Percentiles rank a stretch among this genome's conserved stretches.
Conservation (phyloP, 2,797 vertebrate species). For the Poecilia gillii region DNA sequence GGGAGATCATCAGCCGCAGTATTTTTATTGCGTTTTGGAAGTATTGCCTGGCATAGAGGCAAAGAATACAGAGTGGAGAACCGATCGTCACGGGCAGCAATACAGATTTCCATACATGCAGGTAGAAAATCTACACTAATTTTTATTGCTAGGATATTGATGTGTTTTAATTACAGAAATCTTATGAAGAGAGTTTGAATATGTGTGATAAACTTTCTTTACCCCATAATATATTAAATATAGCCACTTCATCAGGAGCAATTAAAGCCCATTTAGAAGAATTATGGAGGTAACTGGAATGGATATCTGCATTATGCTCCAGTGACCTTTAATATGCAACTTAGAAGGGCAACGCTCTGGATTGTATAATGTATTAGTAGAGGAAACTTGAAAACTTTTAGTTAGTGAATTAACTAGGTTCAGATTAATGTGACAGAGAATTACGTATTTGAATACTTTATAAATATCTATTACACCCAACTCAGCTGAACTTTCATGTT, state of each 20-base stretch:
- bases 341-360: not conserved
- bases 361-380: not conserved
- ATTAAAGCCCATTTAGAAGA: not conserved
- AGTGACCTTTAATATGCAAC: not conserved
- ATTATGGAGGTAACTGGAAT: not conserved
- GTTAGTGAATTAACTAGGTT: not conserved
- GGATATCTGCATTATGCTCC: not conserved
- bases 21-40: slow-evolving; percentile 64
- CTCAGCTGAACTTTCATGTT: not conserved
- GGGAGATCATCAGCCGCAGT: slow-evolving; percentile 49
- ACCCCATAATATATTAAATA: not conserved
- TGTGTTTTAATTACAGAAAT: not conserved
- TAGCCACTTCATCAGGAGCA: not conserved
- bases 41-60: slow-evolving; percentile 25
- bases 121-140: not conserved
- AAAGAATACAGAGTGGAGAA: slow-evolving; percentile 18
- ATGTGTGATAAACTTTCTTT: not conserved
- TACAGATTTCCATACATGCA: not conserved
- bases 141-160: not conserved
- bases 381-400: not conserved
- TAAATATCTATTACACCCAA: not conserved
- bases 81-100: slow-evolving; percentile 23
- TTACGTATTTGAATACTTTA: not conserved
- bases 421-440: not conserved
- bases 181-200: not conserved